Evolutionary conservation across 1,140 invertebrate genomes (phyloP).

Genomic region (Cepaea nemoralis): DNA sequence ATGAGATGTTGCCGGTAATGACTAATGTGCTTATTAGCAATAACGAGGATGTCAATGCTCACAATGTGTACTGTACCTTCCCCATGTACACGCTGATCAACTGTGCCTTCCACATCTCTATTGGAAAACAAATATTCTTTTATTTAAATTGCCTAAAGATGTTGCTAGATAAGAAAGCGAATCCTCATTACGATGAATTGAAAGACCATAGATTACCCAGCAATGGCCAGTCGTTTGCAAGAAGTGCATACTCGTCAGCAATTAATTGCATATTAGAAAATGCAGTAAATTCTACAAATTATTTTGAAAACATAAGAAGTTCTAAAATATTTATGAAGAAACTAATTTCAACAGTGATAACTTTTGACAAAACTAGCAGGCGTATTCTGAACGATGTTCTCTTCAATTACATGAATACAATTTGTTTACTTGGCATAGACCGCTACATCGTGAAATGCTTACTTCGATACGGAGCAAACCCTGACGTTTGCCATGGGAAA

Average conservation of each 20-base stretch:
- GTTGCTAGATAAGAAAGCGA: conserved; percentile 21
- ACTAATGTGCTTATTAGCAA: conserved; percentile 14
- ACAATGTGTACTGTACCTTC: conserved; percentile 9
- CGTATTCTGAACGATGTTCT: conserved; percentile 17
- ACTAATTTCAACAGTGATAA: conserved; percentile 10
- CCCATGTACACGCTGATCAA: conserved; percentile 38
- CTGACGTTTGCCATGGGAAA: not conserved
- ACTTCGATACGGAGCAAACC: conserved; percentile 30
- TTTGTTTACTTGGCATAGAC: conserved; percentile 5
- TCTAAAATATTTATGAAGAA: conserved; percentile 34
- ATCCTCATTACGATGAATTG: conserved; percentile 33
- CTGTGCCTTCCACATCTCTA: conserved; percentile 25
- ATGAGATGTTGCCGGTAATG: conserved; percentile 29
- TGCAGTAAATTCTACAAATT: conserved; percentile 6
- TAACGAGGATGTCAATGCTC: conserved; percentile 30
- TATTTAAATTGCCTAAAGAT: conserved; percentile 22
- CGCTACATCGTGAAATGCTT: not conserved
- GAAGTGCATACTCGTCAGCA: conserved; percentile 2
- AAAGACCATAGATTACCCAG: not conserved
- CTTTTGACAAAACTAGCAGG: not conserved
- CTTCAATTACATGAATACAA: conserved; percentile 26
- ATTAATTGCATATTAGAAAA: conserved; percentile 28
- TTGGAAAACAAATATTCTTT: conserved; percentile 21
- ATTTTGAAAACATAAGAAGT: conserved; percentile 19
- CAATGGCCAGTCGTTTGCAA: not conserved